Evolutionary conservation across 2,113 vertebrate genomes (phyloP).

Genomic region (Craseonycteris thonglongyai): DNA sequence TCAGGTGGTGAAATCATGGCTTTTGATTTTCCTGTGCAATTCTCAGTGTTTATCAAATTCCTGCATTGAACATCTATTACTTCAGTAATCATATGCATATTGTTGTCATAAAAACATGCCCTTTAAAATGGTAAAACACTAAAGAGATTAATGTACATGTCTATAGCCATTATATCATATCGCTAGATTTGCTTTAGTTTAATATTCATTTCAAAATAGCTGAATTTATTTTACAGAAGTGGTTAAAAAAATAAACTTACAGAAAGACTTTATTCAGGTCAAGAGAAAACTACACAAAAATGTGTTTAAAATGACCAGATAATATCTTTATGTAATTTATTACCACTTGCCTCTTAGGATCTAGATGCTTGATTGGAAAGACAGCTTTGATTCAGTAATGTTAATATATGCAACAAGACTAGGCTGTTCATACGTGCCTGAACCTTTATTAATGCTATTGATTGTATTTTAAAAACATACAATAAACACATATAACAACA

Average conservation of each 20-base stretch:
- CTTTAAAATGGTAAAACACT: neutral
- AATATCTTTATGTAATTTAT: slow-evolving; percentile 13
- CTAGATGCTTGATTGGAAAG: neutral
- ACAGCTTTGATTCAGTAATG: neutral
- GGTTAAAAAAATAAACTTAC: neutral
- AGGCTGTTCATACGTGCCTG: neutral
- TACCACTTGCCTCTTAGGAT: neutral
- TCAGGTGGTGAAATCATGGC: neutral
- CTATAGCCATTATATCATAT: neutral
- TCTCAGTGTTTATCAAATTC: neutral
- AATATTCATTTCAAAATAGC: neutral
- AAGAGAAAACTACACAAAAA: neutral
- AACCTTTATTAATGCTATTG: neutral
- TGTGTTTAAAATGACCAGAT: neutral
- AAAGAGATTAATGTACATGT: neutral
- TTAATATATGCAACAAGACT: slow-evolving; percentile 27
- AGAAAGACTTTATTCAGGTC: neutral
- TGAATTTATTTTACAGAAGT: neutral
- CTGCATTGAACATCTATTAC: neutral
- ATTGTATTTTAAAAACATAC: neutral
- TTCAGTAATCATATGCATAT: neutral
- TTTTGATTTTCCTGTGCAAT: neutral
- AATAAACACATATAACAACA: neutral
- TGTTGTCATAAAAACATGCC: neutral
- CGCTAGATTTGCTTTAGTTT: neutral